Evolutionary conservation across 2,797 vertebrate genomes (phyloP), one percentile per base, ranked within the genome.

Genomic region (Danio kyathit): DNA sequence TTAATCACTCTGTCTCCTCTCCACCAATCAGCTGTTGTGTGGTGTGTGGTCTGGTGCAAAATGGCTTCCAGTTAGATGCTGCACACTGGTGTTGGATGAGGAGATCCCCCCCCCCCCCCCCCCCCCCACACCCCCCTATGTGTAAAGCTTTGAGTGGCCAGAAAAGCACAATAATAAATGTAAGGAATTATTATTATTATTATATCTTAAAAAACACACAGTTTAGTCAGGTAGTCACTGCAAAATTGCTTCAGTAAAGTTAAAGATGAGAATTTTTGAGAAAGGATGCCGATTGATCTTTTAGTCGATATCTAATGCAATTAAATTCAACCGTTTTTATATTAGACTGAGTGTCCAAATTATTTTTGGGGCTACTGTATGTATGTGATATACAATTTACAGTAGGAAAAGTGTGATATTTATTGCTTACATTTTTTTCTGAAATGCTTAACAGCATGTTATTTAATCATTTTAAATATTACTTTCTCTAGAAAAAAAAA

Each of bases 401-500:
- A 44, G 9, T 10, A 43, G 10, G 10, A n/a, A 9, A 64, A 64
- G 40, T 17, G 56, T 13, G 38, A 43, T 56, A 43, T 40, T 5
- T n/a, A n/a, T 4, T 1, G 54, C 38, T 56, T 21, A 19, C 7
- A 9, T 2, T 6, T 19, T 40, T 52, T 19, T 40, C 11, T 48
- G 12, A 13, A 0, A 11, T 46, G n/a, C 46, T 43, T 11, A 61
- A 29, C 29, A 38, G 21, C 59, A 66, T 19, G 46, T 19, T 19
- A 48, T 19, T 2, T 13, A 19, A 46, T 65, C 0, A 19, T 66
- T 43, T 41, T 0, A 72, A 72, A 72, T 44, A 66, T 43, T n/a
- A 0, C 13, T 66, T 54, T 76, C 19, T 66, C 14, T 66, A 44
- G 17, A 66, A 65, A 76, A 65, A 76, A 65, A 66, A 70, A 49